Conservation (phyloP, 2,888 invertebrate species). For the Melinaea marsaeus region DNA sequence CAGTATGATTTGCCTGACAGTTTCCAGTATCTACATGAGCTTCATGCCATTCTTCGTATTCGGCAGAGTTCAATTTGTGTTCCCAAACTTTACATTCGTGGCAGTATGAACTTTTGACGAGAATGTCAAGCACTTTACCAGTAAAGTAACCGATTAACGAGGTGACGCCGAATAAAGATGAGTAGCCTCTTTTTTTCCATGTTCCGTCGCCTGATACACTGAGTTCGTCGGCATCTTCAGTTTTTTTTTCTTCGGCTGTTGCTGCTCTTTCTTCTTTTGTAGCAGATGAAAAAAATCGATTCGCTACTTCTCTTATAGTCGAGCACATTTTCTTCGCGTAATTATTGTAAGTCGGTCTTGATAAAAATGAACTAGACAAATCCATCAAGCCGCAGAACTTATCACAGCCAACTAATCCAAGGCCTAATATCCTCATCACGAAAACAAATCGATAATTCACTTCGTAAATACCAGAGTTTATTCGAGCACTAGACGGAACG, state of each 20-base stretch:
- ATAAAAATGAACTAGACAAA: too few relatives aligned
- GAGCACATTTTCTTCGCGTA: slow-evolving; percentile 4
- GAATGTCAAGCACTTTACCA: slow-evolving; percentile 27
- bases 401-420: too few relatives aligned
- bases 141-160: slow-evolving; percentile 32
- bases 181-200: slow-evolving; percentile 36
- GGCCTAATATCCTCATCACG: too few relatives aligned
- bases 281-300: slow-evolving; percentile 9
- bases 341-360: too few relatives aligned
- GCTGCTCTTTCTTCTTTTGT: slow-evolving; percentile 5
- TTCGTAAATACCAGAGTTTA: too few relatives aligned
- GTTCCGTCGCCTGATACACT: slow-evolving; percentile 35
- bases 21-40: slow-evolving; percentile 10
- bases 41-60: slow-evolving; percentile 17
- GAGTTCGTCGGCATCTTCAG: slow-evolving; percentile 30
- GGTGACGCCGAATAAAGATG: slow-evolving; percentile 33
- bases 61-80: slow-evolving; percentile 4
- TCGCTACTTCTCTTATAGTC: slow-evolving; percentile 8
- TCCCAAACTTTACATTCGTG: slow-evolving; percentile 14
- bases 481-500: too few relatives aligned
- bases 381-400: too few relatives aligned
- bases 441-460: too few relatives aligned
- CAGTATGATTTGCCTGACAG: slow-evolving; percentile 9
- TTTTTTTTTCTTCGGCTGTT: slow-evolving; percentile 25
- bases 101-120: slow-evolving; percentile 14